Conservation (phyloP, 2,888 invertebrate genomes). For the Phorcus lineatus region DNA sequence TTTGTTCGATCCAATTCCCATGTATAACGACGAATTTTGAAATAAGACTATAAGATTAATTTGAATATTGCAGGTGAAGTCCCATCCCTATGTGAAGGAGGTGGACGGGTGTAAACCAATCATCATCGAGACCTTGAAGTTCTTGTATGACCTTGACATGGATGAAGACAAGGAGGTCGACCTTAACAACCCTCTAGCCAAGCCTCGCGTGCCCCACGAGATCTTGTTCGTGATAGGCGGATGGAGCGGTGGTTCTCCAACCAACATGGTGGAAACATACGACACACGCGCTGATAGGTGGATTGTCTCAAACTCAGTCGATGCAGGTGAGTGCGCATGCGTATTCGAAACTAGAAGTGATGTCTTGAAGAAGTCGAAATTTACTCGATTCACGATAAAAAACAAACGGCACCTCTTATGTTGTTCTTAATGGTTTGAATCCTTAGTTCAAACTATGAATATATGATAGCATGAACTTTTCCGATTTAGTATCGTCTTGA, state of each 20-base stretch:
- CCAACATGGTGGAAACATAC: constrained; percentile 79
- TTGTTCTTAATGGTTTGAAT: no score
- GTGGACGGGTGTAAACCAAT: constrained; percentile 88
- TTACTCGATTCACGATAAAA: no score
- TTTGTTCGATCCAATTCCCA: no score
- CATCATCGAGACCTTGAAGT: constrained; percentile 92
- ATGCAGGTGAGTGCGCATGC: constrained; percentile 50
- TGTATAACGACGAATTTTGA: no score
- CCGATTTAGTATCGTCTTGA: no score
- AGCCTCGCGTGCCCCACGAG: constrained; percentile 82
- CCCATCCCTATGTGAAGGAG: constrained; percentile 88
- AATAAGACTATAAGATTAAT: no score
- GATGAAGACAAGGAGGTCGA: constrained; percentile 83
- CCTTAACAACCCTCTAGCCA: constrained; percentile 79
- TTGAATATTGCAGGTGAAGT: constrained; percentile 77
- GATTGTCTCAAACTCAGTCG: constrained; percentile 64
- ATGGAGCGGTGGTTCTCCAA: constrained; percentile 86
- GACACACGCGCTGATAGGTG: constrained; percentile 75
- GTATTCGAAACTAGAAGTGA: no score
- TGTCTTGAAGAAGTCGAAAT: no score
- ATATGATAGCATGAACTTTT: no score
- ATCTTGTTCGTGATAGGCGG: constrained; percentile 78
- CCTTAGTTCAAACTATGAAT: no score
- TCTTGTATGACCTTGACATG: constrained; percentile 93
- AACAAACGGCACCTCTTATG: no score